Conservation (phyloP, 2,113 vertebrate genomes). For the Todiramphus saurophagus region DNA sequence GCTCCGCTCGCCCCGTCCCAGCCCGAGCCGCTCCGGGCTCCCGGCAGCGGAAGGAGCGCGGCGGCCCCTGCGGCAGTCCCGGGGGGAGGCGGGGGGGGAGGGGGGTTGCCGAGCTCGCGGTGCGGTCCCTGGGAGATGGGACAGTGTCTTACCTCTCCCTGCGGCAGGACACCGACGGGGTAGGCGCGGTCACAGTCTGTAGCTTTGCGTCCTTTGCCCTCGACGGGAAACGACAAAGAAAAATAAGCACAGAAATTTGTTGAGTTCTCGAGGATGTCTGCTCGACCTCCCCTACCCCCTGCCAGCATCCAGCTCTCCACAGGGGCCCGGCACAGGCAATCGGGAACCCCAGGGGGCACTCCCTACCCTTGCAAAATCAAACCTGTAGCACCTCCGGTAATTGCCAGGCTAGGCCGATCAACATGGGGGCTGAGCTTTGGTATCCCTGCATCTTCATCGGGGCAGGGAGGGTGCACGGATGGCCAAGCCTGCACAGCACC, state of each 20-base stretch:
- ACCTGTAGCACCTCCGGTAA: background rate
- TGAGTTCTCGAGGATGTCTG: rapidly evolving
- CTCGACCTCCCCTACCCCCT: no score
- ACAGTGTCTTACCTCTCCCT: background rate
- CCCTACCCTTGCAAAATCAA: background rate
- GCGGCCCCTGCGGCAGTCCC: background rate
- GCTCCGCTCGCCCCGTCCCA: no score
- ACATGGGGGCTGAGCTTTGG: background rate
- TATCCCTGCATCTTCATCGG: rapidly evolving
- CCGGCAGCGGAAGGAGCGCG: background rate
- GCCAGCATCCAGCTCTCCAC: rapidly evolving
- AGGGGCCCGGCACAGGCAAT: rapidly evolving
- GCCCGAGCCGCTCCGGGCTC: background rate
- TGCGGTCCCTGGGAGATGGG: background rate
- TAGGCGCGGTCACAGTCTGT: background rate
- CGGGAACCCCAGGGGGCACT: no score
- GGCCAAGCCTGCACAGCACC: rapidly evolving
- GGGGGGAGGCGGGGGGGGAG: no score
- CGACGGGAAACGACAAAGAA: background rate
- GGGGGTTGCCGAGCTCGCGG: no score
- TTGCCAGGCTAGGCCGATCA: background rate
- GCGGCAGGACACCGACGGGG: background rate
- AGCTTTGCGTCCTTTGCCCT: background rate
- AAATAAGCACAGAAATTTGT: rapidly evolving
- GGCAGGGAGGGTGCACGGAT: rapidly evolving